Base-by-base conservation (phyloP, 2,888 invertebrate genomes). In the Archaeoteleia sp. region DNA sequence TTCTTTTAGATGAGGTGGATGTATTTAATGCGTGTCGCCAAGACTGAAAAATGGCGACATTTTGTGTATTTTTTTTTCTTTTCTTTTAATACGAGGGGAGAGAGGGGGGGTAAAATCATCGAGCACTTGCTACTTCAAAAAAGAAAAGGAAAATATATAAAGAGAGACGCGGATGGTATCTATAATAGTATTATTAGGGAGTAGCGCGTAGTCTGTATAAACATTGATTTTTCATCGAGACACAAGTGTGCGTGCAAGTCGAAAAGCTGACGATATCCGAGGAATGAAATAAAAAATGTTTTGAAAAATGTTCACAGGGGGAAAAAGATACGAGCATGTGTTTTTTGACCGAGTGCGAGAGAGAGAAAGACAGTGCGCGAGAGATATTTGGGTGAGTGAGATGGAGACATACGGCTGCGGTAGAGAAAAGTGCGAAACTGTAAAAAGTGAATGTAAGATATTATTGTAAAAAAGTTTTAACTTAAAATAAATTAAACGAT, bases 401-500 rank as follows among this genome's bases (percentile, higher is more conserved):
- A 48, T 40, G 35, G 23, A 23, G 54, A 62, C 25, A 51, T 53
- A 42, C 54, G 62, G n/a, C 54, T 37, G 65, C 75, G 74, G 70
- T 72, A 69, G 70, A 74, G 67, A 74, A 74, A 69, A 74, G 73
- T 72, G 71, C 57, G 75, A 54, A 53, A 76, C 77, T 80, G 76
- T 79, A 78, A 72, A 78, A 77, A 77, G 68, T 80, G 79, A 78
- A 78, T 81, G 85, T 85, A 85, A 83, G 77, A 85, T 85, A 84
- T 80, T 79, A 83, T 85, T 85, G 85, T 85, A 85, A 84, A 85
- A 85, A 84, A 80, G 82, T 84, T 85, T 84, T 84, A 85, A 84
- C 82, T 85, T 84, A 84, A 84, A 84, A 84, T 84, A 85, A 84
- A 85, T 84, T 85, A 84, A 84, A 84, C 81, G 79, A 84, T 83